These are phyloP conservation scores for Nebria brevicollis DNA, from an alignment of 2,888 invertebrate genomes.

Conservation along the genomic window DNA sequence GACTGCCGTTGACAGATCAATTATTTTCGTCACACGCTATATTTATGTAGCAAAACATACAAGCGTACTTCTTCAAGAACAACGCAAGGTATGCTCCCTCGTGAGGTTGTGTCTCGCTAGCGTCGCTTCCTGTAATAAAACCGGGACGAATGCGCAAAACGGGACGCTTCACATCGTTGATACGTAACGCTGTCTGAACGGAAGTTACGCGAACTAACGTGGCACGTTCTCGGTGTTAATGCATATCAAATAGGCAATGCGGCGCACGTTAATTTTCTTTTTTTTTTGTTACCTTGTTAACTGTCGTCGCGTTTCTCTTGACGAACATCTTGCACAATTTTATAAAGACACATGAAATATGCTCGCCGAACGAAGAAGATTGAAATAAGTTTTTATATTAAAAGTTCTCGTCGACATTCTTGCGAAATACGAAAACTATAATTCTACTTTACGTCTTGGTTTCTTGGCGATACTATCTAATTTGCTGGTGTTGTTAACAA, in stretches of 20 bases:
- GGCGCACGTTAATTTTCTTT: background rate
- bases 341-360: background rate
- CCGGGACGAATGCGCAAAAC: conserved; percentile 20
- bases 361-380: background rate
- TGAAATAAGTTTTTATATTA: background rate
- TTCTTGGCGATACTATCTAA: too few relatives aligned
- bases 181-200: background rate
- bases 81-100: background rate
- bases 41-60: background rate
- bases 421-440: background rate
- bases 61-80: too few relatives aligned
- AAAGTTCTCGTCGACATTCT: background rate
- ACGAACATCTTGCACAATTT: background rate
- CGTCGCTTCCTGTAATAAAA: conserved; percentile 23
- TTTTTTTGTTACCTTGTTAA: background rate
- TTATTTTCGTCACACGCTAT: conserved; percentile 25
- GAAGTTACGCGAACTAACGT: conserved; percentile 2
- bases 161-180: conserved; percentile 2
- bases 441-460: background rate
- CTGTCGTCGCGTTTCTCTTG: too few relatives aligned
- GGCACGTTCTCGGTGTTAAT: conserved; percentile 7
- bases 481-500: too few relatives aligned
- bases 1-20: conserved; percentile 40
- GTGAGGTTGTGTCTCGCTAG: background rate
- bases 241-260: conserved; percentile 22